Percentiles rank a stretch among this genome's conserved stretches.
Conservation (phyloP, 2,797 vertebrate genomes). For the Pipistrellus kuhlii region DNA sequence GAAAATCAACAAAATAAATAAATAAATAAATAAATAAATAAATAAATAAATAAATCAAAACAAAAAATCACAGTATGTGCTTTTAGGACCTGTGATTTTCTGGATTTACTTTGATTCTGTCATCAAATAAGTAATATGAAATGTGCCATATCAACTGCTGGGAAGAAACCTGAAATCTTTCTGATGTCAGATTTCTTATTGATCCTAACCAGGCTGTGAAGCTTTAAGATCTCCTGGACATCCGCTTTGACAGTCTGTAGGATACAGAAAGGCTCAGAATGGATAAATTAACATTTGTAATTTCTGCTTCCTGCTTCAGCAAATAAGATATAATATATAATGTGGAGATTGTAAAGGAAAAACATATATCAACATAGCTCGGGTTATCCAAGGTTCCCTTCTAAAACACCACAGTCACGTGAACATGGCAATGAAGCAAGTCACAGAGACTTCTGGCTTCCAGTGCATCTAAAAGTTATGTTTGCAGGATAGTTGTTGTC, state of each 20-base stretch:
- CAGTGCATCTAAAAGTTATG: background rate
- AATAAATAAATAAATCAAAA: no score
- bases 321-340: conserved; percentile 15
- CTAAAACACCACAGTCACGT: background rate
- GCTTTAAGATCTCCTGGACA: conserved; percentile 23
- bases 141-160: conserved; percentile 21
- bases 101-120: conserved; percentile 43
- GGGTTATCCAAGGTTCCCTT: background rate
- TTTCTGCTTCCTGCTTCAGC: background rate
- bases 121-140: conserved; percentile 4
- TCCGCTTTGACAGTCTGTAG: conserved; percentile 44
- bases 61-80: conserved; percentile 3
- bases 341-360: background rate
- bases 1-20: background rate
- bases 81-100: background rate
- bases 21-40: no score
- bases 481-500: background rate
- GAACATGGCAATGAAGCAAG: background rate
- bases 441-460: background rate
- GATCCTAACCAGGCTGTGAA: background rate
- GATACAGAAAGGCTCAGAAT: conserved; percentile 35
- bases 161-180: conserved; percentile 27
- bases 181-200: conserved; percentile 32
- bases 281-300: conserved; percentile 62
- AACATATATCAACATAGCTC: background rate